These are phyloP conservation scores for Paradoxurus hermaphroditus DNA, from an alignment of 2,113 vertebrate species.

Conservation along the genomic window DNA sequence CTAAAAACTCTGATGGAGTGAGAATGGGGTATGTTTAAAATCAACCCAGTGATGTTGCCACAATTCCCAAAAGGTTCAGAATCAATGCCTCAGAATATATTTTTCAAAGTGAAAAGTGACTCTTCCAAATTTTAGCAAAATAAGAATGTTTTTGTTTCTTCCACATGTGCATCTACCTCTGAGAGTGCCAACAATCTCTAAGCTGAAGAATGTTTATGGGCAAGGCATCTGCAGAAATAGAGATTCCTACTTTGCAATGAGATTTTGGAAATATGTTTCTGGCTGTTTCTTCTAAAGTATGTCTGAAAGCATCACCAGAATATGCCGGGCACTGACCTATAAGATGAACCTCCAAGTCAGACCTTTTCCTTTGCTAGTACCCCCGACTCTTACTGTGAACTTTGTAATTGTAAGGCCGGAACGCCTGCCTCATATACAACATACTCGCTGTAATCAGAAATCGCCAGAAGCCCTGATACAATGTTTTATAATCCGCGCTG, in stretches of 20 bases:
- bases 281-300: neutral
- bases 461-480: neutral
- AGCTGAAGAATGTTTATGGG: neutral
- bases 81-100: neutral
- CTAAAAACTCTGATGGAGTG: constrained; percentile 10
- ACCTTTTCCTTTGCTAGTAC: neutral
- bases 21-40: constrained; percentile 34
- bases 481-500: neutral
- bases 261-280: constrained; percentile 7
- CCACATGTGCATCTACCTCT: neutral
- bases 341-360: neutral
- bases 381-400: constrained; percentile 6
- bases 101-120: constrained; percentile 29
- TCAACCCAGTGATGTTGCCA: neutral
- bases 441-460: constrained; percentile 2
- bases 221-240: neutral
- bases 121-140: constrained; percentile 18
- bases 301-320: neutral
- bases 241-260: neutral
- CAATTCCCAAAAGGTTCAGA: neutral
- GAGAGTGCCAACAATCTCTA: neutral
- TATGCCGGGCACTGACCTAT: neutral
- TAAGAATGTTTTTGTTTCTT: constrained; percentile 24
- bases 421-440: neutral
- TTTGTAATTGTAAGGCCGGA: constrained; percentile 5